A percentile compares a stretch with the other conserved stretches of the same genome.
These are phyloP conservation scores for Pemphigus obesinymphae DNA, from an alignment of 1,140 invertebrate species.

Conservation along the genomic window DNA sequence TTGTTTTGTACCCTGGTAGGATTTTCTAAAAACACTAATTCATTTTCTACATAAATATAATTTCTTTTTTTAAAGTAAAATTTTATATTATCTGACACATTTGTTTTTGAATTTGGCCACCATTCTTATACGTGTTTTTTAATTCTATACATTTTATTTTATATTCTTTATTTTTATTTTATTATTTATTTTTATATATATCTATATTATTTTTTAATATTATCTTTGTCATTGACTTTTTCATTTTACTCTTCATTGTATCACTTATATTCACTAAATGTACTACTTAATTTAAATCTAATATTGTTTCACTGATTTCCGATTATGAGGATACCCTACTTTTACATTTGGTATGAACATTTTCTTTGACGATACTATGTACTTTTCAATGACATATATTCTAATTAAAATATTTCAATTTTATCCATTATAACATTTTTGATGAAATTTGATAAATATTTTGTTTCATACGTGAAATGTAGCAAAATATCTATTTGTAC, in stretches of 20 bases:
- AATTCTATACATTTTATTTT: too few relatives aligned
- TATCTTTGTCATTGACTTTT: constrained; percentile 28
- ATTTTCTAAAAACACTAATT: constrained; percentile 48
- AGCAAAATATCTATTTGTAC: too few relatives aligned
- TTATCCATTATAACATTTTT: too few relatives aligned
- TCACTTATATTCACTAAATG: constrained; percentile 41
- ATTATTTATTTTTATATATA: too few relatives aligned
- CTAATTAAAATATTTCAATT: too few relatives aligned
- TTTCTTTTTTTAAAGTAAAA: constrained; percentile 45
- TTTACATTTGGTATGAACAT: too few relatives aligned
- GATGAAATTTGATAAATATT: too few relatives aligned
- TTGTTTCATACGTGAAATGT: too few relatives aligned
- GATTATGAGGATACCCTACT: too few relatives aligned
- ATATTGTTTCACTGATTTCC: neutral
- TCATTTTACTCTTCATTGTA: constrained; percentile 44
- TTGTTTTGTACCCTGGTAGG: constrained; percentile 47
- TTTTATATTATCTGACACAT: neutral
- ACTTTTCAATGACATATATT: too few relatives aligned
- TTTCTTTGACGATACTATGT: too few relatives aligned
- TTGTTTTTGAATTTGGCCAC: constrained; percentile 29
- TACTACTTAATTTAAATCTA: neutral
- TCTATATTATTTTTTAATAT: constrained; percentile 42
- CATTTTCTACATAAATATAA: constrained; percentile 46
- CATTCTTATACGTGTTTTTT: constrained; percentile 5
- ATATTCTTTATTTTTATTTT: too few relatives aligned